Evolutionary conservation across 2,113 vertebrate genomes (phyloP).

Genomic region (Myxocyprinus asiaticus): DNA sequence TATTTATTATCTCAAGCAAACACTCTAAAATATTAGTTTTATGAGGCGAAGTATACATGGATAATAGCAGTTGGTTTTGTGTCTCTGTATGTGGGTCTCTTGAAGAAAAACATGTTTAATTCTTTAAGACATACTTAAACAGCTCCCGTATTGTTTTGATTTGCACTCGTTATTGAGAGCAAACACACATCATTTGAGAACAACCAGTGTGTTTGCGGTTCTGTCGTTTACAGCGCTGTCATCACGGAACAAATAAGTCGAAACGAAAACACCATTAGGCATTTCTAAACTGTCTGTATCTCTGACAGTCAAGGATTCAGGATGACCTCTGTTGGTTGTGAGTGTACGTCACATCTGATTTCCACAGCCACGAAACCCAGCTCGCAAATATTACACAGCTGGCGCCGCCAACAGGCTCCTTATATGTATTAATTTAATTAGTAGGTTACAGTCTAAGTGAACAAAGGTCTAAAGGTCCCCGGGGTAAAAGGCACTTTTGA

Average conservation of each 20-base stretch:
- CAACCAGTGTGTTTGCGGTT: not conserved
- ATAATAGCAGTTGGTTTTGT: no score
- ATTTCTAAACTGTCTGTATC: not conserved
- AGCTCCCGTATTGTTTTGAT: not conserved
- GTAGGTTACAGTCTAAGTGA: no score
- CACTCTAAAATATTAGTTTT: not conserved
- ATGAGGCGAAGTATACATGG: no score
- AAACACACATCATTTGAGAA: not conserved
- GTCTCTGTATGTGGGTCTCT: not conserved
- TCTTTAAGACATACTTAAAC: no score
- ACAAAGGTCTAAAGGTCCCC: no score
- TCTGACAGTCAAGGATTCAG: not conserved
- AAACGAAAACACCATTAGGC: conserved; percentile 8
- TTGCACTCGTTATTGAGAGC: not conserved
- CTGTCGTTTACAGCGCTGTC: not conserved
- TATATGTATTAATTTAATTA: no score
- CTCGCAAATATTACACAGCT: not conserved
- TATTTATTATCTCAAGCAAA: not conserved
- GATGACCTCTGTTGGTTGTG: conserved; percentile 41
- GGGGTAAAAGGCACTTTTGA: no score
- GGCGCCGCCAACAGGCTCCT: not conserved
- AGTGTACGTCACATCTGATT: not conserved
- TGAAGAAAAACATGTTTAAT: not conserved
- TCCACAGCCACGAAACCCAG: not conserved
- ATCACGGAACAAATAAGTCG: conserved; percentile 14